Evolutionary conservation across 2,113 vertebrate species (phyloP).

Genomic region (Trinectes maculatus): DNA sequence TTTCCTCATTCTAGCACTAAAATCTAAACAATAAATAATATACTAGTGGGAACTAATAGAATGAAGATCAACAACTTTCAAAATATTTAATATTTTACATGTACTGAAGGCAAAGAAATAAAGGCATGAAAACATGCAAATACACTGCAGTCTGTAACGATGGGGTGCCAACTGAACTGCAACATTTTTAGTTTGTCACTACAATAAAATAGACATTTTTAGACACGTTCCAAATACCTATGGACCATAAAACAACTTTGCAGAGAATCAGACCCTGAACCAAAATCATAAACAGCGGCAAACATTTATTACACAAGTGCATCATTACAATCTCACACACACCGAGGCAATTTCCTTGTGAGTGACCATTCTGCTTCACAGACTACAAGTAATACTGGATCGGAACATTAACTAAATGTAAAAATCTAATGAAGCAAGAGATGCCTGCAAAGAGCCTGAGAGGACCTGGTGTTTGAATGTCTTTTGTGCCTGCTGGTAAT

Average conservation of each 20-base stretch:
- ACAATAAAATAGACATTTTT: too few relatives aligned
- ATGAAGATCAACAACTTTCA: too few relatives aligned
- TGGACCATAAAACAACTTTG: too few relatives aligned
- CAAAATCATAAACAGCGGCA: too few relatives aligned
- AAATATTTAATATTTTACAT: too few relatives aligned
- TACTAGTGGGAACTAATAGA: background rate
- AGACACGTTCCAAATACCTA: too few relatives aligned
- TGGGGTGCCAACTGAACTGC: too few relatives aligned
- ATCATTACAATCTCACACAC: background rate
- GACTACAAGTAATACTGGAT: slow-evolving; percentile 22
- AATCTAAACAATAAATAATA: background rate
- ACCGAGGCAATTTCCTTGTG: background rate
- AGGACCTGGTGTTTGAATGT: slow-evolving; percentile 17
- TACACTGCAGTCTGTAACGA: too few relatives aligned
- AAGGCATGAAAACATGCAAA: too few relatives aligned
- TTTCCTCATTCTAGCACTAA: background rate
- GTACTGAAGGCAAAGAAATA: too few relatives aligned
- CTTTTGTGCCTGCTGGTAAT: slow-evolving; percentile 3
- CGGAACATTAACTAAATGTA: slow-evolving; percentile 62
- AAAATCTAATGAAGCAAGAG: slow-evolving; percentile 55
- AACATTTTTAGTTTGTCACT: too few relatives aligned
- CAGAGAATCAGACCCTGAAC: too few relatives aligned
- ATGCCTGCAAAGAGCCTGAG: slow-evolving; percentile 17
- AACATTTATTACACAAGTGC: background rate
- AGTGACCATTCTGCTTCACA: slow-evolving; percentile 40